Base-by-base conservation (phyloP, 1,140 invertebrate genomes). In the Pemphigus obesinymphae region DNA sequence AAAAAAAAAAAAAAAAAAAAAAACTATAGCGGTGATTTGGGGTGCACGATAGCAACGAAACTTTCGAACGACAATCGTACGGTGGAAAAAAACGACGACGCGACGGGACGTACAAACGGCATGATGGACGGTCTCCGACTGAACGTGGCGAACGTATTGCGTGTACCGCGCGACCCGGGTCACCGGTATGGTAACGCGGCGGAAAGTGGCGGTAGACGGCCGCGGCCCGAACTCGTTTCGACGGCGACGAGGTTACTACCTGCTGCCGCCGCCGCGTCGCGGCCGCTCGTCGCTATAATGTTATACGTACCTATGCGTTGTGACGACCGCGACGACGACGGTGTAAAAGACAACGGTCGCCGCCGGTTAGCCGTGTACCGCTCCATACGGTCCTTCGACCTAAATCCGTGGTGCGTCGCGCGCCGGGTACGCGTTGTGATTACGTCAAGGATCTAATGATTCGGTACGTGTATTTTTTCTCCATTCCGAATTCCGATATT, bases 41-140 rank as follows among this genome's bases (percentile, higher is more conserved):
- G n/a, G n/a, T n/a, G n/a, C 7, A 6, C n/a, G 20, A n/a, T 1
- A 17, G 4, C 26, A 43, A 17, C 20, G n/a, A 50, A 45, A 75
- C 45, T 75, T 75, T 75, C 43, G 50, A 75, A 53, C n/a, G 11
- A 11, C 31, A 11, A n/a, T 48, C 29, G 72, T 31, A 50, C 70
- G 58, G 26, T 31, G 1, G 17, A 66, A 31, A 66, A 1, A 34
- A 4, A 34, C 26, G 23, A 17, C 29, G 23, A 48, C 45, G 29
- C 29, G 5, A 55, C 75, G 31, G 10, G 6, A 29, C 48, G 29
- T 0, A 43, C 50, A 17, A 5, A 53, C 48, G 20, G 23, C 75
- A 78, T 78, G 11, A 37, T 15, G 48, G 6, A 70, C 68, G 68
- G 20, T 43, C 75, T 55, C 48, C 75, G 53, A 78, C 75, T 78